Evolutionary conservation across 2,113 vertebrate genomes (phyloP).

Genomic region (Nyctibius bracteatus): DNA sequence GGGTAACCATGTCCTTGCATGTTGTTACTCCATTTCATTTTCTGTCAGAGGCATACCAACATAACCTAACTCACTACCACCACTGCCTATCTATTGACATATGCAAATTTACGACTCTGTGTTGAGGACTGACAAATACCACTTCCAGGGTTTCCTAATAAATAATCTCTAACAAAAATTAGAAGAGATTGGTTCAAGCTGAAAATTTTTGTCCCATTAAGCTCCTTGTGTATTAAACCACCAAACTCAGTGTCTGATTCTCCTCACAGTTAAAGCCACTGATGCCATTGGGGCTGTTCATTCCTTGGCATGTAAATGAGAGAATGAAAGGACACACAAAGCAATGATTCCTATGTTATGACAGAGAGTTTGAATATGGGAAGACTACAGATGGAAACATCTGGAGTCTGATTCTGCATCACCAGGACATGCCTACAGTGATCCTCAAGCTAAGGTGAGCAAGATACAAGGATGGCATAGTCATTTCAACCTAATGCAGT

Average conservation of each 20-base stretch:
- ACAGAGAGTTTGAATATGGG: background rate
- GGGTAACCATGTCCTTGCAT: background rate
- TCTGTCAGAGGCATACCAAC: background rate
- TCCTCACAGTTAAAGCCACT: background rate
- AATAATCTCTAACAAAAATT: background rate
- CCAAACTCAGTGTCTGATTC: background rate
- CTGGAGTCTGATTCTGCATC: background rate
- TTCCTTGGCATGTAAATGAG: background rate
- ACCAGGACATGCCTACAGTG: background rate
- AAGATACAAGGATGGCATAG: background rate
- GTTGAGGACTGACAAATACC: background rate
- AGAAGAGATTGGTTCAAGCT: background rate
- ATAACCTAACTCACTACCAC: background rate
- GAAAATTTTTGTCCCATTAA: background rate
- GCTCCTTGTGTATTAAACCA: background rate
- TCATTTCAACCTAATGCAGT: background rate
- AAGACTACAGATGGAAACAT: background rate
- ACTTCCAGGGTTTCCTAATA: background rate
- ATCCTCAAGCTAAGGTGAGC: background rate
- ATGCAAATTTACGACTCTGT: background rate
- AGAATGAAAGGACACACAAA: background rate
- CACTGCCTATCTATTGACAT: background rate
- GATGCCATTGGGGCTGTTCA: background rate
- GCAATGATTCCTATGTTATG: background rate
- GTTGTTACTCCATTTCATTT: background rate